phyloP scores from a whole-genome alignment of 2,888 invertebrate species.

The Odontocolon sp. region DNA sequence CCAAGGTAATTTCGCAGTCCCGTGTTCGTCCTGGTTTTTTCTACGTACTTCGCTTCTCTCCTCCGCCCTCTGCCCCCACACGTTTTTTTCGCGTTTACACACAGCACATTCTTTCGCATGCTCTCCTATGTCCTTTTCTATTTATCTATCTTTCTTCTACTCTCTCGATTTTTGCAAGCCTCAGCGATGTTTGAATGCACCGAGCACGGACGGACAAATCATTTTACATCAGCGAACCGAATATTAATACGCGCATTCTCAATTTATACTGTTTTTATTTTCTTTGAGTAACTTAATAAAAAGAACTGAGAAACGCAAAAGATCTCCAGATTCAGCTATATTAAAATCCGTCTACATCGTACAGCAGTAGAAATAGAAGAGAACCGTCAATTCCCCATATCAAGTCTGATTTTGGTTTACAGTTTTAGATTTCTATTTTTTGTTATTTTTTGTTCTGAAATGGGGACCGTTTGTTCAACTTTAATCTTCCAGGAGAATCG shows the following conservation, averaged over 20 bases:
- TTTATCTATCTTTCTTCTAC: neutral
- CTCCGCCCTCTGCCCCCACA: slow-evolving; percentile 32
- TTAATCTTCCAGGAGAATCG: slow-evolving; percentile 70
- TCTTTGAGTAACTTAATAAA: neutral
- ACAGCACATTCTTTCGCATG: slow-evolving; percentile 10
- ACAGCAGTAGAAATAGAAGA: too few relatives aligned
- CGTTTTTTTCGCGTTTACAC: slow-evolving; percentile 6
- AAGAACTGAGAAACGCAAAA: neutral
- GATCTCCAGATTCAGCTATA: too few relatives aligned
- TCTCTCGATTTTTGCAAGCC: slow-evolving; percentile 26
- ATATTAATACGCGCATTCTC: neutral
- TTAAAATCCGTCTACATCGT: too few relatives aligned
- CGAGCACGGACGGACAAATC: slow-evolving; percentile 13
- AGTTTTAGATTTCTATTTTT: neutral
- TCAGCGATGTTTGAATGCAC: neutral
- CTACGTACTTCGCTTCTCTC: slow-evolving; percentile 19
- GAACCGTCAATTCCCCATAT: too few relatives aligned
- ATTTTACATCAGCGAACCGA: neutral
- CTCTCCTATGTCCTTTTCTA: slow-evolving; percentile 26
- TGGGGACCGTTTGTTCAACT: slow-evolving; percentile 56
- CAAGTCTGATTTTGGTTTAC: neutral
- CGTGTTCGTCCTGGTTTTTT: slow-evolving; percentile 50
- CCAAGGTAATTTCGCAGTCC: slow-evolving; percentile 70
- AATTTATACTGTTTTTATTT: neutral
- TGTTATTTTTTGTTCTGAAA: slow-evolving; percentile 3